Percentiles rank a stretch among this genome's conserved stretches.
phyloP scores from a whole-genome alignment of 2,888 invertebrate genomes.

The Argyra leucocephala region DNA sequence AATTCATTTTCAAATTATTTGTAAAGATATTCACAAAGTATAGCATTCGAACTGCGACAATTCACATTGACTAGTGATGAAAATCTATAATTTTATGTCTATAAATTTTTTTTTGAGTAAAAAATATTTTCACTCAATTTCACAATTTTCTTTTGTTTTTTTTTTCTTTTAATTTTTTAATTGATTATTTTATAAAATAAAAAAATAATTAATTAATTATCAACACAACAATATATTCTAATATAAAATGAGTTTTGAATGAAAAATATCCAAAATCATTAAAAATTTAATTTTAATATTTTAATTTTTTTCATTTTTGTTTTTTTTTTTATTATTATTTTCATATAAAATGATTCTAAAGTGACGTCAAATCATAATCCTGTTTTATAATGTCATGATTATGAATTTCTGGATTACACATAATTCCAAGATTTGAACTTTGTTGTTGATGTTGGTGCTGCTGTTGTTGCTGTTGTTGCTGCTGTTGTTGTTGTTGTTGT shows the following conservation, averaged over 20 bases:
- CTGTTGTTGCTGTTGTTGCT: background rate
- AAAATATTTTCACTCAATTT: slow-evolving; percentile 1
- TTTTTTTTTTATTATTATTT: no score
- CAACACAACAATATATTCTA: background rate
- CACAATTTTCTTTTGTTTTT: background rate
- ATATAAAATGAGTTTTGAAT: background rate
- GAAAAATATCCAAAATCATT: no score
- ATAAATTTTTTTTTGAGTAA: background rate
- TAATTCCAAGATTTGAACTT: slow-evolving; percentile 1
- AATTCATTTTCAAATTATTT: background rate
- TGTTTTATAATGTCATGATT: slow-evolving; percentile 1
- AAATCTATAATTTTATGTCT: no score
- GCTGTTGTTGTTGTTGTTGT: background rate
- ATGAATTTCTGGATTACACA: background rate
- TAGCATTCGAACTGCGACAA: background rate
- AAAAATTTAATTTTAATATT: no score
- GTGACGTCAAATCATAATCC: background rate
- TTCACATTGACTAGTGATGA: slow-evolving; percentile 3
- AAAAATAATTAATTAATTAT: background rate
- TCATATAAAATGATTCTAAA: background rate
- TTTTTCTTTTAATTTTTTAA: background rate
- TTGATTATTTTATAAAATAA: background rate
- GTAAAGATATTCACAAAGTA: background rate
- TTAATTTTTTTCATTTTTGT: no score
- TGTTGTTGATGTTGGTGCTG: background rate